These are phyloP conservation scores for Lycodopsis pacificus DNA, from an alignment of 2,797 vertebrate species.

Conservation along the genomic window DNA sequence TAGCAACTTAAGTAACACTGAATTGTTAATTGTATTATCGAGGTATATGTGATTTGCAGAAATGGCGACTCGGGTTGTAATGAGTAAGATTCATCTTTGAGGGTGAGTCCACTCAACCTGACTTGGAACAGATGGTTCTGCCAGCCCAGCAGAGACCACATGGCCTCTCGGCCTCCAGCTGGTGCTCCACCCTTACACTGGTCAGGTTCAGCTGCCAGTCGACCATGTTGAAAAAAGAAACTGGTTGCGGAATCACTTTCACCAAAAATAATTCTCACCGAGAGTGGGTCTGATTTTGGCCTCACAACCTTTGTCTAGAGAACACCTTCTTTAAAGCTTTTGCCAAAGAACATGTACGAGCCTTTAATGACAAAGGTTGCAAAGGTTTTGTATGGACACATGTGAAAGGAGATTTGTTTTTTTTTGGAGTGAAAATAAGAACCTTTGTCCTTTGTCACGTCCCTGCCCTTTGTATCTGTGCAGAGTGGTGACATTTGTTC, in stretches of 20 bases:
- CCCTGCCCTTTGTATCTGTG: slow-evolving; percentile 41
- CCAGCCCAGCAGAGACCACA: too few species aligned
- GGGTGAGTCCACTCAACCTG: too few species aligned
- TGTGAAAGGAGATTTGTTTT: slow-evolving; percentile 36
- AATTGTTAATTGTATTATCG: too few species aligned
- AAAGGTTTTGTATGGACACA: slow-evolving; percentile 28
- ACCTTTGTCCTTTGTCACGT: slow-evolving; percentile 37
- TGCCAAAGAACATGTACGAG: slow-evolving; percentile 40
- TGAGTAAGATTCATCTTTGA: too few species aligned
- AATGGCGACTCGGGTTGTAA: too few species aligned
- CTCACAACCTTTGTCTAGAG: too few species aligned
- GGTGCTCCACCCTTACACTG: not conserved
- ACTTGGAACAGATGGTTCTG: too few species aligned
- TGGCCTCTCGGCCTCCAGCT: not conserved
- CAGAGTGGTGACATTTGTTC: slow-evolving; percentile 54
- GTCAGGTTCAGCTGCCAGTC: not conserved
- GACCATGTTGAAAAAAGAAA: not conserved
- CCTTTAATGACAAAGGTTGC: slow-evolving; percentile 33
- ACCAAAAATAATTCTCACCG: not conserved
- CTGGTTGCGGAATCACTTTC: too few species aligned
- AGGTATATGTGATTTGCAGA: too few species aligned
- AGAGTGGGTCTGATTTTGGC: too few species aligned
- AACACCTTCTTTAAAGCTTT: slow-evolving; percentile 10
- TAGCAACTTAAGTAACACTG: too few species aligned
- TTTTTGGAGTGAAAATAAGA: slow-evolving; percentile 49